Base-by-base conservation (phyloP, 2,797 vertebrate genomes). In the Gallinago stenura region DNA sequence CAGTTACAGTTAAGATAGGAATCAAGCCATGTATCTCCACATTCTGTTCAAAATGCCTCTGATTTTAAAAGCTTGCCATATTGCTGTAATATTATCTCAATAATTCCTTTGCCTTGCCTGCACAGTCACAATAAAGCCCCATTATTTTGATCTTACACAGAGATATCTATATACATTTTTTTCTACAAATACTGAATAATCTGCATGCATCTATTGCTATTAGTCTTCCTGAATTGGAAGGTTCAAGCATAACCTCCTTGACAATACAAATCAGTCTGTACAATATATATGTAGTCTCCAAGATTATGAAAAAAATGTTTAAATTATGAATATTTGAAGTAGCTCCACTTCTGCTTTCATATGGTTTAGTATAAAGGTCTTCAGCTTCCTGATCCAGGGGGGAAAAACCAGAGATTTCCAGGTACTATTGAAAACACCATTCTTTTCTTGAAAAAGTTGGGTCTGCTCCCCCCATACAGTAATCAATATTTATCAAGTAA, bases 401-500 rank as follows among this genome's bases (percentile, higher is more conserved):
- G n/a, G 7, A 18, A 30, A 33, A 33, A 33, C 33, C 45, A 33
- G 31, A n/a, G 7, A 19, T 62, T 41, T 64, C 5, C 53, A 65
- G 6, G 21, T 65, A 61, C 53, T 87, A 71, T 15, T 91, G 76
- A 89, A 95, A 91, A 96, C 22, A 64, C 12, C 5, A 37, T 7
- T 35, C 41, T 80, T 37, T 88, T 53, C 46, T 89, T 91, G 5
- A 93, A 89, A 94, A 97, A 51, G 26, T 25, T 72, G 80, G 57
- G 90, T 95, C 83, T 93, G 85, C 80, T 46, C 24, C 39, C 13
- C 15, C 7, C 19, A 45, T 75, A 25, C 5, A 19, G 88, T 96
- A 88, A 93, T 93, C 91, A 95, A 90, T 96, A 92, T 95, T 97
- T 97, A 96, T 91, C 87, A 97, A 97, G 93, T 83, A 97, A 93